Evolutionary conservation across 2,113 vertebrate genomes (phyloP), one percentile per base, ranked within the genome.

Genomic region (Neoarius graeffei): DNA sequence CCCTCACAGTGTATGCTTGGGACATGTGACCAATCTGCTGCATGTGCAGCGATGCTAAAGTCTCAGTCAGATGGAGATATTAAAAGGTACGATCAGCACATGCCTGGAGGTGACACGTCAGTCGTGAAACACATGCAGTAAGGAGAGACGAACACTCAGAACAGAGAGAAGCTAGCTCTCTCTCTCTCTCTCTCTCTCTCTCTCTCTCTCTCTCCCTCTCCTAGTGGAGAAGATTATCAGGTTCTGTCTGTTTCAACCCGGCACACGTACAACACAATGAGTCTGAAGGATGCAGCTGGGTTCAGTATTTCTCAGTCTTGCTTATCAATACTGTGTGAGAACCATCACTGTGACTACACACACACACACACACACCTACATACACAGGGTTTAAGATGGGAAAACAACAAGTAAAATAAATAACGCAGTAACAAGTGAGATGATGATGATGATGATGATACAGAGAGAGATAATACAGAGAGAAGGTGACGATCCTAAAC

Each of bases 401-500:
- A 93, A 90, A 91, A 91, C 88, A 86, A 89, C 89, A 90, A 92
- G 82, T 88, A 93, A 92, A 88, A 89, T 93, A 85, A 89, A 93
- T 89, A 90, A 77, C 73, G 60, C n/a, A 89, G 71, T 4, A 73
- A 82, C 60, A 93, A 42, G 89, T 76, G 80, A 74, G 64, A 66
- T 82, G 80, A 87, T 76, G 73, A 76, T 76, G 73, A 76, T 23
- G 77, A 80, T 73, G 30, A 73, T 42, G 67, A 69, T 67, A 20
- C 54, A 9, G 64, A 69, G 1, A n/a, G 54, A 35, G 86, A 85
- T 85, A 83, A 87, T 73, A 91, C 79, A 91, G 86, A 83, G 64
- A 87, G 42, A 85, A 84, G 89, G 83, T 85, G 94, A 95, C 93
- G 93, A 94, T 91, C 94, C 94, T 95, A 94, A 94, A 95, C 94